Percentiles rank a stretch among this genome's conserved stretches.
Conservation (phyloP, 1,140 invertebrate species). For the Heliconius congener region DNA sequence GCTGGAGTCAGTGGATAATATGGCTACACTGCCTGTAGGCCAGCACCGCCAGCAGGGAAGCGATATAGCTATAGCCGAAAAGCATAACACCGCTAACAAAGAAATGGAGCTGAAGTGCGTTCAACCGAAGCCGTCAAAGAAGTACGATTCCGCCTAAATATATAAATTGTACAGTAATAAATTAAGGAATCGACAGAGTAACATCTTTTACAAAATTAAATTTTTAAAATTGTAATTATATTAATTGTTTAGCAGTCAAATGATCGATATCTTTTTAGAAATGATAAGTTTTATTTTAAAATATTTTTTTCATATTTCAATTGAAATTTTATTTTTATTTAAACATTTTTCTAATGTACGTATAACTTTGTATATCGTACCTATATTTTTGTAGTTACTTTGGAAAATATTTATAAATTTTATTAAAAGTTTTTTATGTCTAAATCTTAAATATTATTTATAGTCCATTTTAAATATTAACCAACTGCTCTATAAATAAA, state of each 20-base stretch:
- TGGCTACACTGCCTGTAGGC: slow-evolving; percentile 90
- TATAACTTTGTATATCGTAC: no score
- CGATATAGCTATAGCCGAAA: slow-evolving; percentile 87
- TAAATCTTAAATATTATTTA: not conserved
- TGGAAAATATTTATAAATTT: not conserved
- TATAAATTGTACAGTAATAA: not conserved
- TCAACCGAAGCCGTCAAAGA: slow-evolving; percentile 89
- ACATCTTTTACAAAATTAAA: not conserved
- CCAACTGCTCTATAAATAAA: no score
- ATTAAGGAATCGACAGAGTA: not conserved
- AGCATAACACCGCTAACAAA: slow-evolving; percentile 91
- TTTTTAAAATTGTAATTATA: not conserved
- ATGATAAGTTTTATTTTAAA: not conserved
- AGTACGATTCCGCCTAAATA: slow-evolving; percentile 78
- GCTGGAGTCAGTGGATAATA: slow-evolving; percentile 90
- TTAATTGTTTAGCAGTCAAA: not conserved
- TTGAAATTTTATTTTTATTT: not conserved
- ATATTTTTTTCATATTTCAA: not conserved
- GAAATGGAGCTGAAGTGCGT: slow-evolving; percentile 93
- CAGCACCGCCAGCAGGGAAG: slow-evolving; percentile 84
- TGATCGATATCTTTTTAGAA: not conserved
- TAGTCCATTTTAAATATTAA: no score
- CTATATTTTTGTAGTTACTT: no score
- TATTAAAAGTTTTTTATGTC: not conserved
- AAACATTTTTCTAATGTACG: not conserved